Evolutionary conservation across 2,888 invertebrate species (phyloP).

Genomic region (Koerneria pararmatus): DNA sequence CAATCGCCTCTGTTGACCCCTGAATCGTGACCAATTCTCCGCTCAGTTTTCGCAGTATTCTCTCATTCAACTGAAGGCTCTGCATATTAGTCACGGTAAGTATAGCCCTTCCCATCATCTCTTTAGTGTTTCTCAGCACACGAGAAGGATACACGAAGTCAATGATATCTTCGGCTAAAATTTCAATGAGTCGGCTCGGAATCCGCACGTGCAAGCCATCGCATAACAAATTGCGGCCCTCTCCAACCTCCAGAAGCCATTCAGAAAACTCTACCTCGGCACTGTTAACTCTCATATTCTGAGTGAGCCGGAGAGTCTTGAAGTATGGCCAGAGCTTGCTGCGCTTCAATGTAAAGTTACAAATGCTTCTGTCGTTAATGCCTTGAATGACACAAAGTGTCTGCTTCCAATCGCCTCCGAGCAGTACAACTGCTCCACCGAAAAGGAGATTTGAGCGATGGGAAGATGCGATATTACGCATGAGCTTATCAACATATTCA

Average conservation of each 20-base stretch:
- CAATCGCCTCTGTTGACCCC: not conserved
- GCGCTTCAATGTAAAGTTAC: constrained; percentile 2
- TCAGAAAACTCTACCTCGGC: constrained; percentile 1
- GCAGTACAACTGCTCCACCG: constrained; percentile 5
- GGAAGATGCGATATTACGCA: not conserved
- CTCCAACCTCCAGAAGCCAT: constrained; percentile 16
- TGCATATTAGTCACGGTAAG: not conserved
- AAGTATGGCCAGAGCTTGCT: constrained; percentile 6
- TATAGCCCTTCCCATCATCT: not conserved
- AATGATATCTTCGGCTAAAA: not conserved
- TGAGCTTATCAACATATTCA: not conserved
- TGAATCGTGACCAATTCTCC: not conserved
- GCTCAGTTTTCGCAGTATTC: not conserved
- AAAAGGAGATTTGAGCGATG: not conserved
- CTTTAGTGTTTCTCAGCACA: not conserved
- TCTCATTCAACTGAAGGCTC: not conserved
- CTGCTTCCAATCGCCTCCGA: constrained; percentile 16
- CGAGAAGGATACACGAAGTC: not conserved
- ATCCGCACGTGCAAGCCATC: not conserved
- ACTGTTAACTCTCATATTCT: not conserved
- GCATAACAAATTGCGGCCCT: not conserved
- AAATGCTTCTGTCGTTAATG: not conserved
- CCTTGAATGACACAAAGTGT: constrained; percentile 6
- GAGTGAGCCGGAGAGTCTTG: not conserved
- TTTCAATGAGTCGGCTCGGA: not conserved